phyloP scores from a whole-genome alignment of 2,888 invertebrate species.

The Fragum whitleyi region DNA sequence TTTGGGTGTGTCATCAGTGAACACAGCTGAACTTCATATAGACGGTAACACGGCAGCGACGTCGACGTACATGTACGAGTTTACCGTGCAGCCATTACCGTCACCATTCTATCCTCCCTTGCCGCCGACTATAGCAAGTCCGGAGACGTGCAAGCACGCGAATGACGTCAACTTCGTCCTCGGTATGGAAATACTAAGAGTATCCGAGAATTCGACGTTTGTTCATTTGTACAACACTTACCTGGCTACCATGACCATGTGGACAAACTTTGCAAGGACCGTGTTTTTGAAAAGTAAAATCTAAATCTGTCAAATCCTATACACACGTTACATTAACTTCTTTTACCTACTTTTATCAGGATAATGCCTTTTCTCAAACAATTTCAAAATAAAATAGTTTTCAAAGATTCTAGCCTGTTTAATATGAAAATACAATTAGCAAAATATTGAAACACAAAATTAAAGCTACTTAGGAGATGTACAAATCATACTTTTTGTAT shows the following conservation, averaged over 20 bases:
- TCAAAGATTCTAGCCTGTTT: too few species aligned
- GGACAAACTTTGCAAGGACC: conserved; percentile 26
- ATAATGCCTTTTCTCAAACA: too few species aligned
- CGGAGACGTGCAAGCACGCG: conserved; percentile 5
- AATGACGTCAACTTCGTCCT: conserved; percentile 20
- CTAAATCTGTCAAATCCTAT: too few species aligned
- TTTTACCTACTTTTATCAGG: too few species aligned
- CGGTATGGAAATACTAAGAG: not conserved
- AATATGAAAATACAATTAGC: too few species aligned
- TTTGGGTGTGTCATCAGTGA: not conserved
- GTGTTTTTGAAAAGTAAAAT: too few species aligned
- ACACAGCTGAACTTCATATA: conserved; percentile 1
- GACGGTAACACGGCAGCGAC: not conserved
- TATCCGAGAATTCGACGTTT: not conserved
- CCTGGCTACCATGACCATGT: conserved; percentile 17
- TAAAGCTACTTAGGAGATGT: too few species aligned
- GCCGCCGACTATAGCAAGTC: not conserved
- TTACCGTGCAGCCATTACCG: conserved; percentile 12
- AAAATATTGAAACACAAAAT: too few species aligned
- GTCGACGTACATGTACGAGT: conserved; percentile 17
- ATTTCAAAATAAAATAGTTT: too few species aligned
- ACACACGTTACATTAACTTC: too few species aligned
- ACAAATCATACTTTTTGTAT: too few species aligned
- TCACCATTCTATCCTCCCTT: not conserved
- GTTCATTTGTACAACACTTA: not conserved